phyloP scores from a whole-genome alignment of 2,797 vertebrate species.

The Fringilla coelebs region DNA sequence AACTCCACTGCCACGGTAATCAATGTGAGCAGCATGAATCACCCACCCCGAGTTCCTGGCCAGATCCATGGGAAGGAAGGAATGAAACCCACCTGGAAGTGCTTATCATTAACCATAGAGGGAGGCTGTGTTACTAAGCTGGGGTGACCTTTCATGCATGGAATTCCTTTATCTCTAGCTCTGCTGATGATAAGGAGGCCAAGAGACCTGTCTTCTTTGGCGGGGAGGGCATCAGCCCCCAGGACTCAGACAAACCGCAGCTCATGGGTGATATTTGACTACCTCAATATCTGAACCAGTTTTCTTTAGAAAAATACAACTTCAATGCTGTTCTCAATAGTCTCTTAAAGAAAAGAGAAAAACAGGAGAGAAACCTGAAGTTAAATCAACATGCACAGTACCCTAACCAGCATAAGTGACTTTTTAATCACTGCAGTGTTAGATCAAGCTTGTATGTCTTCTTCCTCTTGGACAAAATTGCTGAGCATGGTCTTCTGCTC shows the following conservation, averaged over 20 bases:
- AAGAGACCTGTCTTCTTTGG: not conserved
- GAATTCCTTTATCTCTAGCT: slow-evolving; percentile 4
- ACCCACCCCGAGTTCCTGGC: not conserved
- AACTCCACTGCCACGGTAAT: not conserved
- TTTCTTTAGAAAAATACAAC: slow-evolving; percentile 27
- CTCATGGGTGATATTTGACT: not conserved
- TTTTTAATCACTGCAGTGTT: not conserved
- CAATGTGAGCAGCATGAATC: not conserved
- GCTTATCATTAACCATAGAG: not conserved
- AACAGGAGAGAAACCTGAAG: slow-evolving; percentile 7
- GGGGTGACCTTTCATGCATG: not conserved
- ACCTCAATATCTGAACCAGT: not conserved
- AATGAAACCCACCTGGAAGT: not conserved
- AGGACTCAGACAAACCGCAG: not conserved
- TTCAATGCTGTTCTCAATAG: slow-evolving; percentile 2
- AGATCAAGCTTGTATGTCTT: not conserved
- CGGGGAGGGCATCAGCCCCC: not conserved
- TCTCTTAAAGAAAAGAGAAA: not conserved
- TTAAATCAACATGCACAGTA: slow-evolving; percentile 28
- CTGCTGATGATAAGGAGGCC: not conserved
- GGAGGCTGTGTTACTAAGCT: not conserved
- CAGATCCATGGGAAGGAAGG: not conserved
- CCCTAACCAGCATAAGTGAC: not conserved
- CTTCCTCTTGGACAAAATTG: not conserved
- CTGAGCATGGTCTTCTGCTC: not conserved